These are phyloP conservation scores for Propithecus coquereli DNA, from an alignment of 2,113 vertebrate species.

Conservation along the genomic window DNA sequence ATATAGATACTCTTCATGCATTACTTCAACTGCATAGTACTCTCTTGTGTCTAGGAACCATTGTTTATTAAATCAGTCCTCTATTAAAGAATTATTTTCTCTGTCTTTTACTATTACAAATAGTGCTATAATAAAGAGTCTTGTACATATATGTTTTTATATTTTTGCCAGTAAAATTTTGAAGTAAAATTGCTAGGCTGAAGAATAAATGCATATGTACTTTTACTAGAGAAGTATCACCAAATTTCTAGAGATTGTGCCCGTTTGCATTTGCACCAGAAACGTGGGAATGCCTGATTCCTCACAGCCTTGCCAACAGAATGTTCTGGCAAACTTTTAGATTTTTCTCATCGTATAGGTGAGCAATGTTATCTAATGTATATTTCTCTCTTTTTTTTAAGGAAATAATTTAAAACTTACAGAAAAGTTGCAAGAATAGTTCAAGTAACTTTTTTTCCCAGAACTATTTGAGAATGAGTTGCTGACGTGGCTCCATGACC, in stretches of 20 bases:
- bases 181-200: neutral
- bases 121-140: neutral
- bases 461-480: neutral
- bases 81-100: neutral
- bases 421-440: neutral
- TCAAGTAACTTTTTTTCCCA: neutral
- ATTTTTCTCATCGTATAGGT: constrained; percentile 14
- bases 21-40: neutral
- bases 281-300: neutral
- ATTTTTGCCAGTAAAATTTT: constrained; percentile 3
- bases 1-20: neutral
- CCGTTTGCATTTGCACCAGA: neutral
- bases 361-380: neutral
- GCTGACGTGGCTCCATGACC: neutral
- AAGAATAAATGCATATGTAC: neutral
- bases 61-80: neutral
- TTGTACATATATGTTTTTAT: neutral
- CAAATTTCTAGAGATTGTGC: neutral
- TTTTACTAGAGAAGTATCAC: constrained; percentile 4
- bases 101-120: neutral
- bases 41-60: neutral
- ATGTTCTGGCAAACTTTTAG: neutral
- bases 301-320: neutral
- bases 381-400: neutral
- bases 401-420: neutral